Evolutionary conservation across 2,888 invertebrate species (phyloP).

Genomic region (Archaeoteleia sp.): DNA sequence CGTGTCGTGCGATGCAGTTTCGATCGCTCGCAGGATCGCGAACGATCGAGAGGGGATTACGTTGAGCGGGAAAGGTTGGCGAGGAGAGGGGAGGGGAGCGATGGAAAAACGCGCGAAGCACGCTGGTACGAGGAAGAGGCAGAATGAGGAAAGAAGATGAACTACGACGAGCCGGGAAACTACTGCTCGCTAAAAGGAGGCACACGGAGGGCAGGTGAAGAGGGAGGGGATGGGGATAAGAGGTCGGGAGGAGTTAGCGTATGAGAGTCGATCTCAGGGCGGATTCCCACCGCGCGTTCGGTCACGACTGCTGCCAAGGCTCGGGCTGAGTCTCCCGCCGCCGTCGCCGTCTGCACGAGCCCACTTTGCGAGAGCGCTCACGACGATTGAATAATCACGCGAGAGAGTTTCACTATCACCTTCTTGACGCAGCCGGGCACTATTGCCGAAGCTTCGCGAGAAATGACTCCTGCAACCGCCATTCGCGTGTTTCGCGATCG

Average conservation of each 20-base stretch:
- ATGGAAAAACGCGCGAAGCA: too few relatives aligned
- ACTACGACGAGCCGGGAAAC: slow-evolving; percentile 30
- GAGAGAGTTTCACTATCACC: slow-evolving; percentile 62
- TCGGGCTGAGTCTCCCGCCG: slow-evolving; percentile 42
- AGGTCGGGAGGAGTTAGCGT: slow-evolving; percentile 60
- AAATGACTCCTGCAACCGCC: too few relatives aligned
- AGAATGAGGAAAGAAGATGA: slow-evolving; percentile 38
- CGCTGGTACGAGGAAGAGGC: too few relatives aligned
- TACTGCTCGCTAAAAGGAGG: slow-evolving; percentile 31
- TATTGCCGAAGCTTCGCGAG: too few relatives aligned
- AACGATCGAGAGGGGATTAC: slow-evolving; percentile 2
- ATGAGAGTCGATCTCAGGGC: slow-evolving; percentile 74
- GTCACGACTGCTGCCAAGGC: slow-evolving; percentile 64
- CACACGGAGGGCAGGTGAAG: slow-evolving; percentile 9
- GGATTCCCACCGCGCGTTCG: slow-evolving; percentile 73
- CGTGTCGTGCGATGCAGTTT: slow-evolving; percentile 5
- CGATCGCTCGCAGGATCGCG: too few relatives aligned
- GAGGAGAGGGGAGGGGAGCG: slow-evolving; percentile 29
- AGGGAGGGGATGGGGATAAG: slow-evolving; percentile 28
- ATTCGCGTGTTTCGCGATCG: too few relatives aligned
- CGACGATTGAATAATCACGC: slow-evolving; percentile 65
- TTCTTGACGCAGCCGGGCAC: slow-evolving; percentile 35
- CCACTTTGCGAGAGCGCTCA: slow-evolving; percentile 23
- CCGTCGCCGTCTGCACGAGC: slow-evolving; percentile 62
- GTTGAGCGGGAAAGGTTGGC: neutral